A percentile compares a stretch with the other conserved stretches of the same genome.
Conservation (phyloP, 2,888 invertebrate species). For the Chrysomela aeneicollis region DNA sequence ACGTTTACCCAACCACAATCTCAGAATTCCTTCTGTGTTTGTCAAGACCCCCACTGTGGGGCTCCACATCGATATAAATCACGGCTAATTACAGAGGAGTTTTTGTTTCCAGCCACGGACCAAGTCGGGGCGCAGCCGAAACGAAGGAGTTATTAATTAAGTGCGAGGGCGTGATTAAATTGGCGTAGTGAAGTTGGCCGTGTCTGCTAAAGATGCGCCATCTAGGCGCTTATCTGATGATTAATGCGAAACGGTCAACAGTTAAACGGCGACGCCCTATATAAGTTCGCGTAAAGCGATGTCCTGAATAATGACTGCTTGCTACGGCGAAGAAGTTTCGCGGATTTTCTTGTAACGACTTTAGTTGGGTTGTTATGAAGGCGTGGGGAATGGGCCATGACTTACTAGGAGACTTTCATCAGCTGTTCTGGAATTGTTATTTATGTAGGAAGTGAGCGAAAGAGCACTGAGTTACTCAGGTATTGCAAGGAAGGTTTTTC, state of each 20-base stretch:
- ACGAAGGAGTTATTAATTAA: conserved; percentile 53
- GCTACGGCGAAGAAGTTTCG: conserved; percentile 39
- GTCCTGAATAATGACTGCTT: conserved; percentile 50
- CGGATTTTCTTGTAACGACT: conserved; percentile 50
- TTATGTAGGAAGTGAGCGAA: too few relatives aligned
- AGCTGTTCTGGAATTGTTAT: too few relatives aligned
- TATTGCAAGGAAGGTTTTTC: too few relatives aligned
- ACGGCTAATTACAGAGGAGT: background rate
- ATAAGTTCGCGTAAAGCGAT: conserved; percentile 51
- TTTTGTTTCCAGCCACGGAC: background rate
- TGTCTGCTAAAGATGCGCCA: conserved; percentile 44
- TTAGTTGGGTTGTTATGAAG: conserved; percentile 39
- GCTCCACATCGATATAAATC: background rate
- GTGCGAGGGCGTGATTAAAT: conserved; percentile 54
- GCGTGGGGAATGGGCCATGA: background rate
- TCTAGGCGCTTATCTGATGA: conserved; percentile 52
- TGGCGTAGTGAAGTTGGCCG: conserved; percentile 52
- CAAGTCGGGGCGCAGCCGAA: conserved; percentile 11
- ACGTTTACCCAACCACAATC: background rate
- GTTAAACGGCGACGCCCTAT: conserved; percentile 48
- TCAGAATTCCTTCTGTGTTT: background rate
- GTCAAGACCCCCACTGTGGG: background rate
- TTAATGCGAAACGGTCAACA: conserved; percentile 53
- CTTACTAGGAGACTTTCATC: too few relatives aligned
- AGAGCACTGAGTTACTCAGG: too few relatives aligned